Base-by-base conservation (phyloP, 1,140 invertebrate species). In the Drosophila lacteicornis region DNA sequence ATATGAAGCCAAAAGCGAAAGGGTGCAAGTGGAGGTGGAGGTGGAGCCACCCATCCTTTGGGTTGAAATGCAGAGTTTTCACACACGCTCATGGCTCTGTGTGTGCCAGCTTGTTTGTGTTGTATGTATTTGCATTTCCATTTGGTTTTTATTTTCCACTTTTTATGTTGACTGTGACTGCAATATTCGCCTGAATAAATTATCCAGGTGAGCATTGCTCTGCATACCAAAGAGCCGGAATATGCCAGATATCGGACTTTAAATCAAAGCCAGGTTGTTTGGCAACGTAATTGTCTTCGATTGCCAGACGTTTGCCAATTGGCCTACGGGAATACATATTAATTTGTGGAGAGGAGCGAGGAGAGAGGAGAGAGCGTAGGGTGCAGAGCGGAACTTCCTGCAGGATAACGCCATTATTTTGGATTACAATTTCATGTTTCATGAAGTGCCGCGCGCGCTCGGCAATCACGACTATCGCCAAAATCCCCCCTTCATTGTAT, bases 401-500 rank as follows among this genome's bases (percentile, higher is more conserved):
- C 85, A 75, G 45, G 78, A 74, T 85, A 85, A 53, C 75, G 80
- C 75, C 85, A 90, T 90, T 90, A 90, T 79, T 90, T 79, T 68
- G 67, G 67, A 63, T 75, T 75, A 69, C 62, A 71, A 83, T 87
- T 71, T 49, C 70, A 50, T 86, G 79, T 82, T 43, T 69, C 46
- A 65, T 75, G 80, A 83, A 84, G 63, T 88, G 85, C 33, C 66
- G 77, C 70, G 75, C 53, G 19, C 59, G 79, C 75, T 79, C 63
- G 78, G 69, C 85, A 88, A 88, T 90, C 81, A 70, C 69, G 81
- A 79, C 85, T 66, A 80, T 81, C 75, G 40, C 62, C 63, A 8
- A 75, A 81, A 76, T 85, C 81, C 75, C 81, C 75, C 63, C 81
- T 74, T 81, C 86, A 85, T 90, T 90, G 85, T 88, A 88, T 85